Evolutionary conservation across 2,888 invertebrate genomes (phyloP), one percentile per base, ranked within the genome.

Genomic region (Cephalotes varians): DNA sequence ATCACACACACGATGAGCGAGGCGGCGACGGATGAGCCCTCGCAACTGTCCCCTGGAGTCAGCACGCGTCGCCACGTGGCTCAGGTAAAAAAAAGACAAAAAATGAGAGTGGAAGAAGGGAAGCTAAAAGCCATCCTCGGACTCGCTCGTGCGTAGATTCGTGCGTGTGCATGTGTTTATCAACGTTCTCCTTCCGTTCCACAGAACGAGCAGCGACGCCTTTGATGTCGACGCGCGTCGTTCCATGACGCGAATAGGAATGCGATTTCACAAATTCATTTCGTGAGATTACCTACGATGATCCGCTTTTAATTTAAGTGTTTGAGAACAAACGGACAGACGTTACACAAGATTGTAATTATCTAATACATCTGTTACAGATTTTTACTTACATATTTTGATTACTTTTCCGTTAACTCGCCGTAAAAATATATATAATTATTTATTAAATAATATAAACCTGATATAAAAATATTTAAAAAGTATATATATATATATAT

Each of bases 1-100:
- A 86, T 86, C 82, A 80, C 69, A 80, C 72, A 40, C 40, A 76
- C 88, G 86, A 89, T 87, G 88, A 88, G 84, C 90, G 89, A 88
- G 77, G 73, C 84, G 85, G 83, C 86, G 86, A 81, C 76, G 86
- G 87, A 86, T 81, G 81, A 86, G 65, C 82, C 81, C 82, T 83
- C 65, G 84, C 88, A 86, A 88, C 85, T 87, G 86, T 89, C 87
- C 86, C 87, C 84, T 62, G 83, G 83, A 87, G 89, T 87, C 86
- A 87, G 89, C 89, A 89, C 89, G 89, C 89, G 89, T 88, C 89
- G 89, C 89, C 92, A 92, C 92, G 92, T 91, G 92, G 89, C 90
- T 34, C 92, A 91, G 91, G 90, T 91, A 92, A 89, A 89, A 85
- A 90, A 86, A 86, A 56, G 28, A 44, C 47, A 54, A 71, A 37